Percentiles rank a stretch among this genome's conserved stretches.
These are phyloP conservation scores for Petrosia ficiformis DNA, from an alignment of 37 sponge, comb jelly and placozoan genomes.

Conservation along the genomic window DNA sequence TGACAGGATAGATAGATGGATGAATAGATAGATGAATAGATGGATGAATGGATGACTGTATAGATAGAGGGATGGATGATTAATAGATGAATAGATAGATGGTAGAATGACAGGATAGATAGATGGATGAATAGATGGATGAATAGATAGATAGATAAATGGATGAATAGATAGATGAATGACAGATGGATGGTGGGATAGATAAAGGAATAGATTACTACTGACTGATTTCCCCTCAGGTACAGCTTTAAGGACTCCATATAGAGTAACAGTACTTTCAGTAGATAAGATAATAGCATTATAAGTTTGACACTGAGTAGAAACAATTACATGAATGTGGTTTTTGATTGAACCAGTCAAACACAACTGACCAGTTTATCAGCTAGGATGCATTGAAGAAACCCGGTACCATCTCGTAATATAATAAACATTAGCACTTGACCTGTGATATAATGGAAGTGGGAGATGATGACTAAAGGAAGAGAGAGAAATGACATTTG, in stretches of 20 bases:
- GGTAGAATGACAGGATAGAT: too few species aligned
- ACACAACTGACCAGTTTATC: slow-evolving; percentile 61
- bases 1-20: too few species aligned
- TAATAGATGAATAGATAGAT: too few species aligned
- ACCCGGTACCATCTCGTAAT: slow-evolving; percentile 95
- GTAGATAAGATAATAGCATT: slow-evolving; percentile 81
- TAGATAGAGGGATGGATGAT: too few species aligned
- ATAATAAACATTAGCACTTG: slow-evolving; percentile 79
- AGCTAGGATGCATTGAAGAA: slow-evolving; percentile 86
- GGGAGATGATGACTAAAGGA: neutral
- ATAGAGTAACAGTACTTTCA: slow-evolving; percentile 77
- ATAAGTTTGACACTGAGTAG: slow-evolving; percentile 77
- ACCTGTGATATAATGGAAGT: neutral
- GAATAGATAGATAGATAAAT: too few species aligned
- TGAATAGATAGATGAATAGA: too few species aligned
- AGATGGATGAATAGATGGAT: too few species aligned
- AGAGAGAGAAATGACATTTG: neutral
- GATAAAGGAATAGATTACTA: neutral
- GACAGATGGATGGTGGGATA: too few species aligned
- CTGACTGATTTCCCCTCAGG: slow-evolving; percentile 82
- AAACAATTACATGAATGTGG: too few species aligned
- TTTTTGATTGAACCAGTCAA: neutral
- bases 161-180: slow-evolving; percentile 8
- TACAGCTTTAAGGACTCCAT: slow-evolving; percentile 67
- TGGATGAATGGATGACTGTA: too few species aligned